Conservation (phyloP, 2,797 vertebrate genomes). For the Halcyon leucocephala region DNA sequence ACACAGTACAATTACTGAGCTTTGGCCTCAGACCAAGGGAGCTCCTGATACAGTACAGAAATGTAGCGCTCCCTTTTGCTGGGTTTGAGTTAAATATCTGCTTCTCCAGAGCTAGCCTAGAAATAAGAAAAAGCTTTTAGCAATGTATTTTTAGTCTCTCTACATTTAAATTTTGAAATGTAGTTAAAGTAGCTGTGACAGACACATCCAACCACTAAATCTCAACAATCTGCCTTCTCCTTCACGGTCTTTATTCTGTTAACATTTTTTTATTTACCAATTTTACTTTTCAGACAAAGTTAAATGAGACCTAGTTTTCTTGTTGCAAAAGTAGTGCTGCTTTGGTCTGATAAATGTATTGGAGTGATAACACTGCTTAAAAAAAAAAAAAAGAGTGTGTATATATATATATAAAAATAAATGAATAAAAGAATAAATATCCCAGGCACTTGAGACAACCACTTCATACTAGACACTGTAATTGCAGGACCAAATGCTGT, state of each 20-base stretch:
- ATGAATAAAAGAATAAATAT: background rate
- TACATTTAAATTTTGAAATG: background rate
- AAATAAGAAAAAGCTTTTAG: background rate
- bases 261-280: background rate
- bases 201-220: background rate
- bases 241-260: background rate
- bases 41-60: background rate
- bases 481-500: background rate
- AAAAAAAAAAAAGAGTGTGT: background rate
- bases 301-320: background rate
- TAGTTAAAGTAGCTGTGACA: background rate
- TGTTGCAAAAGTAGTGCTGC: background rate
- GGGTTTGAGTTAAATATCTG: background rate
- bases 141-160: background rate
- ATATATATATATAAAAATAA: background rate
- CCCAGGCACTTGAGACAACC: background rate
- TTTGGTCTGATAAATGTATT: background rate
- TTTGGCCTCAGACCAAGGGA: background rate
- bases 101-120: background rate
- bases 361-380: background rate
- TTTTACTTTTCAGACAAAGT: background rate
- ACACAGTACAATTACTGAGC: too few species aligned
- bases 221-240: background rate
- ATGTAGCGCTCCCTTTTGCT: accelerated
- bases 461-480: background rate